phyloP scores from a whole-genome alignment of 2,888 invertebrate genomes.

The Eupsilia transversa region DNA sequence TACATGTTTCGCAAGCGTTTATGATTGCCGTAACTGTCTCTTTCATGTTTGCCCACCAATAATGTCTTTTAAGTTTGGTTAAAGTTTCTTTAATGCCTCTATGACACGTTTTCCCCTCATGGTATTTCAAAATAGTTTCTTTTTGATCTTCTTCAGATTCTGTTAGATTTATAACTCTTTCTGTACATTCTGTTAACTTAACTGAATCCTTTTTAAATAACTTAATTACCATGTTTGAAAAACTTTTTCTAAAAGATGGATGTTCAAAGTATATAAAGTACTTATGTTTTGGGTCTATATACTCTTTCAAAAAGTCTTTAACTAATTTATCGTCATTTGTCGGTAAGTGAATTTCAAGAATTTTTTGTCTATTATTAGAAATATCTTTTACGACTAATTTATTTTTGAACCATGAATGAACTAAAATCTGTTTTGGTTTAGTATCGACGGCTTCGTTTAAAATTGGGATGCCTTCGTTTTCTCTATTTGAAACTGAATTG shows the following conservation, averaged over 20 bases:
- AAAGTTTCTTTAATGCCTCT: no score
- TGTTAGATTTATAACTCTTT: not conserved
- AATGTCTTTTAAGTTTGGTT: no score
- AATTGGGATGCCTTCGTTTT: no score
- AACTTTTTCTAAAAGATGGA: conserved; percentile 1
- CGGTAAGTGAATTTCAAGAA: not conserved
- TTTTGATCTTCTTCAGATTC: not conserved
- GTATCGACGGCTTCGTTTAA: no score
- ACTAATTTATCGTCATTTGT: not conserved
- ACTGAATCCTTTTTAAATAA: not conserved
- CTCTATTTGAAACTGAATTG: no score
- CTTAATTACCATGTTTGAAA: conserved; percentile 2
- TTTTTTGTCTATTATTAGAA: not conserved
- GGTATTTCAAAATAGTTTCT: not conserved
- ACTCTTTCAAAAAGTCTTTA: not conserved
- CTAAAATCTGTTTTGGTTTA: no score
- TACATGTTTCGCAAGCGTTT: conserved; percentile 11
- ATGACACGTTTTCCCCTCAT: no score
- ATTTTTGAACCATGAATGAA: no score
- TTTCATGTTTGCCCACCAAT: conserved; percentile 1
- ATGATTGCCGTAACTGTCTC: conserved; percentile 5
- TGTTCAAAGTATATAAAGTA: not conserved
- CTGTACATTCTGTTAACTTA: not conserved
- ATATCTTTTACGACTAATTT: not conserved
- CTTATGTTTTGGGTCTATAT: not conserved